Evolutionary conservation across 2,888 invertebrate genomes (phyloP), one percentile per base, ranked within the genome.

Genomic region (Cephus rjabovi): DNA sequence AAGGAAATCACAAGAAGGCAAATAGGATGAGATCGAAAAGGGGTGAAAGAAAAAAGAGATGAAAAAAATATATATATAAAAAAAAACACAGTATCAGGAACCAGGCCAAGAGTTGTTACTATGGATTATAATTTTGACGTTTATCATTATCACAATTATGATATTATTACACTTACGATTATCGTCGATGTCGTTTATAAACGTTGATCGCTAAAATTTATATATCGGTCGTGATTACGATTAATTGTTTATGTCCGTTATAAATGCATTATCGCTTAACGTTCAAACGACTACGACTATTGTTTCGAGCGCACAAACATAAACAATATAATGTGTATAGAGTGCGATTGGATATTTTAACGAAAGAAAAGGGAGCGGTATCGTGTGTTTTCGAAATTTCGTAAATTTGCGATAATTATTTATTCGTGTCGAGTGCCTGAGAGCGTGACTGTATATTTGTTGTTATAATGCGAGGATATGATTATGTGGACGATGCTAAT

Each of bases 391-490:
- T 56, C 23, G 56, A 9, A 56, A 56, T 56, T 56, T 56, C 56
- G 56, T 56, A 56, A 56, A 56, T 56, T 56, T 56, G 9, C 56
- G 56, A 23, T 56, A 15, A 56, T 56, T 56, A 56, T 56, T 56
- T 56, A 56, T 56, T 56, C 56, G 56, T 56, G 23, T 56, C 56
- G 56, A 56, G 23, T 56, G 56, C 56, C 56, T 56, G 56, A 56
- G 56, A 56, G 56, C 56, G 56, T 56, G 71, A 33, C 33, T 71
- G 71, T 77, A 79, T 82, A 82, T 80, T 79, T 82, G 81, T 83
- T 82, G 81, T 83, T 86, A 81, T 85, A 83, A 81, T 81, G 81
- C 77, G 83, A 79, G 80, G 79, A 23, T 56, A 56, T 56, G 73
- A 81, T 80, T 79, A 76, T 56, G 56, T 56, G 23, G 23, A 56